Evolutionary conservation across 1,140 invertebrate genomes (phyloP), one percentile per base, ranked within the genome.

Genomic region (Leptopilina boulardi): DNA sequence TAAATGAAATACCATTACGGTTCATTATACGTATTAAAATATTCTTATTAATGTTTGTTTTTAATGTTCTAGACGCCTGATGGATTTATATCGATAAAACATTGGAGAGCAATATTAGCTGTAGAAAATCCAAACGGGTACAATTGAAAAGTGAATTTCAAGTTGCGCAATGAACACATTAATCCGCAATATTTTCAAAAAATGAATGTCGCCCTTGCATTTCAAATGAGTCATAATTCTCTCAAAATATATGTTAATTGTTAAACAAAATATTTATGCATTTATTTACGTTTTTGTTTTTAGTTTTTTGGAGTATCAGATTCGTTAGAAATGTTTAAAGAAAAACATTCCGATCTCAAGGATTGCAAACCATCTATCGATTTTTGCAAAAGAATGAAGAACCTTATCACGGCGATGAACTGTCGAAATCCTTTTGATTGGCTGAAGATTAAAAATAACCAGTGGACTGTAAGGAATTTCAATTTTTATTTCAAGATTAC

Each of bases 351-450:
- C n/a, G 71, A 77, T 71, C 75, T 79, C 0, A 44, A 38, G 15
- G 72, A 80, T 71, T 38, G 18, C 41, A 30, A 66, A 72, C 30
- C 70, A 66, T 75, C 73, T 23, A 72, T 77, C 0, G 44, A 77
- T 13, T 72, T 80, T 11, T 75, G 71, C 30, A 59, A 42, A 71
- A 80, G 18, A 44, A 30, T 80, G 3, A 75, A 80, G 34, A 51
- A 71, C 19, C 70, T 79, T 26, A 79, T 79, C 8, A 74, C 75
- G n/a, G 78, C 75, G 1, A 77, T 79, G 78, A 74, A 79, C 41
- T 73, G 59, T 74, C 71, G 71, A 30, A 71, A 38, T 73, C 75
- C 75, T 41, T 42, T 38, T 10, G 34, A 79, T 47, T 42, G 41
- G 1, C 21, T 15, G 26, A 47, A 47, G n/a, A 13, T n/a, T 15